Percentiles rank a stretch among this genome's conserved stretches.
These are phyloP conservation scores for Diorhabda carinulata DNA, from an alignment of 1,140 invertebrate genomes.

Conservation along the genomic window DNA sequence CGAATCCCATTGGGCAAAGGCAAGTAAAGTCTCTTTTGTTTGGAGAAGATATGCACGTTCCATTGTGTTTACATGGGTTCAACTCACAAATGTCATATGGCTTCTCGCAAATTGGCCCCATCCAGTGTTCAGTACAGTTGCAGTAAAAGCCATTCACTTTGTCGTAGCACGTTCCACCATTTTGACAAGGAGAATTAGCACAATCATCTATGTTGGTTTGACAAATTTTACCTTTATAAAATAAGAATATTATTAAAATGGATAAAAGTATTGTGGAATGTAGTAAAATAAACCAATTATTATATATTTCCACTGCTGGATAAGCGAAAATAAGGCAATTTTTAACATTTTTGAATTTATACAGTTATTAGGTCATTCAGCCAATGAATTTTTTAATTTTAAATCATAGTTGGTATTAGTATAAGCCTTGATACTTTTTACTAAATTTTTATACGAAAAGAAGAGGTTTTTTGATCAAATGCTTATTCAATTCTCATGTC, in stretches of 20 bases:
- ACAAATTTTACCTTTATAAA: slow-evolving; percentile 57
- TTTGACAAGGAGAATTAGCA: slow-evolving; percentile 59
- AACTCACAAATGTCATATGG: slow-evolving; percentile 62
- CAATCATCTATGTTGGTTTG: slow-evolving; percentile 68
- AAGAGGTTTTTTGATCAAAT: too few relatives aligned
- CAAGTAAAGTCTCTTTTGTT: slow-evolving; percentile 54
- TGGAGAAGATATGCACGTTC: slow-evolving; percentile 55
- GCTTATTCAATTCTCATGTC: too few relatives aligned
- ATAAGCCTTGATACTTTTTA: too few relatives aligned
- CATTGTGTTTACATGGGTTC: slow-evolving; percentile 68
- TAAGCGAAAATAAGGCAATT: too few relatives aligned
- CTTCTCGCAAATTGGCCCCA: slow-evolving; percentile 67
- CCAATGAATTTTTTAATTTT: too few relatives aligned
- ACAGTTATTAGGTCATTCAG: too few relatives aligned
- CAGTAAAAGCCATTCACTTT: slow-evolving; percentile 57
- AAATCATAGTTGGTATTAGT: too few relatives aligned
- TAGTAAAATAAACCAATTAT: too few relatives aligned
- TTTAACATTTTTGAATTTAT: too few relatives aligned
- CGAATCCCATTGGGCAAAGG: slow-evolving; percentile 59
- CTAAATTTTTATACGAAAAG: too few relatives aligned
- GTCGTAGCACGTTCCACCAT: slow-evolving; percentile 68
- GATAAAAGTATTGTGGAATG: too few relatives aligned
- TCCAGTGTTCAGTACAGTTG: slow-evolving; percentile 64
- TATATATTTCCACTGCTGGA: too few relatives aligned
- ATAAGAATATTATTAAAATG: not conserved